Conservation (phyloP, 2,113 vertebrate species). For the Bos indicus region DNA sequence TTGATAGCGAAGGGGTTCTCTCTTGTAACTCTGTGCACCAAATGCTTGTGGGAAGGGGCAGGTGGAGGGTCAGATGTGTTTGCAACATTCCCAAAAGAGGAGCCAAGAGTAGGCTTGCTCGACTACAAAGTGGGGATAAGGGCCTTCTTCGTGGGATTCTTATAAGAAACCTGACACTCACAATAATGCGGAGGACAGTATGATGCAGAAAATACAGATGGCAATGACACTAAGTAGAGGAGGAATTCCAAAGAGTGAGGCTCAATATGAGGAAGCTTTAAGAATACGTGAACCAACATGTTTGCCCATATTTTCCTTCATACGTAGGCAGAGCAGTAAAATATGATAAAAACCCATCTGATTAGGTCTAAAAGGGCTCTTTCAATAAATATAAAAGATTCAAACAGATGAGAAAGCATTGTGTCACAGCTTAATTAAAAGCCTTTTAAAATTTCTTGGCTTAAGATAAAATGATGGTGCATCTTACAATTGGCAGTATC, state of each 20-base stretch:
- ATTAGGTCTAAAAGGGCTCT: not conserved
- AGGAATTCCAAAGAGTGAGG: not conserved
- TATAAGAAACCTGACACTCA: rapidly evolving
- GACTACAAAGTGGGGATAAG: not conserved
- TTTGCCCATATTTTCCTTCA: not conserved
- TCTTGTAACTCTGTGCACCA: not conserved
- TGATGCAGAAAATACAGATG: rapidly evolving
- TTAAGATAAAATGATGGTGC: not conserved
- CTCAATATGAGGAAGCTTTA: not conserved
- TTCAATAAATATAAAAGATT: not conserved
- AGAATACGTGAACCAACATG: not conserved
- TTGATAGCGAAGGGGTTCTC: rapidly evolving
- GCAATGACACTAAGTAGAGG: rapidly evolving
- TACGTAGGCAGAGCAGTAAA: not conserved
- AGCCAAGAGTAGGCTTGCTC: not conserved
- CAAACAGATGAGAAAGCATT: not conserved
- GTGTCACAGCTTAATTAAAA: not conserved
- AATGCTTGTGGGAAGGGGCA: not conserved
- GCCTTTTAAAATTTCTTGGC: not conserved
- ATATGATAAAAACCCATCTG: not conserved
- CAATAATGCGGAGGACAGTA: rapidly evolving
- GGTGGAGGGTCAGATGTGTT: not conserved
- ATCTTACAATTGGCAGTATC: not conserved
- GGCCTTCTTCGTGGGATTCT: not conserved
- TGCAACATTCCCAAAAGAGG: not conserved